These are phyloP conservation scores for Cinclus cinclus DNA, from an alignment of 2,113 vertebrate species.

Conservation along the genomic window DNA sequence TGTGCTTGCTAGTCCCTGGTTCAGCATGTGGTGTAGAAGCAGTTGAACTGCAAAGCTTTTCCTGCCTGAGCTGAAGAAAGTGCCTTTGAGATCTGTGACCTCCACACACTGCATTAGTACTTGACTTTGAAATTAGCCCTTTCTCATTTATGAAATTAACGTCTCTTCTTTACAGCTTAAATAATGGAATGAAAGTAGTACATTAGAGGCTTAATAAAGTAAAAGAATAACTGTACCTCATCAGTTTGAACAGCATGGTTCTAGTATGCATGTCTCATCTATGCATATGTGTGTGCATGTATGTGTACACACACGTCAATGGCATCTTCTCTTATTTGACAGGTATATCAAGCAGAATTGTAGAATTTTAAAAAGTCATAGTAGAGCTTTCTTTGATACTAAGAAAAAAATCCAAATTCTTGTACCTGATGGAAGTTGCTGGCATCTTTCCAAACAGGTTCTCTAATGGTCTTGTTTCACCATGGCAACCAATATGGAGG, in stretches of 20 bases:
- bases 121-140: neutral
- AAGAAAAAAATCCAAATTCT: constrained; percentile 38
- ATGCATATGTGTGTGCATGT: fast-evolving
- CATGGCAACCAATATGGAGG: constrained; percentile 87
- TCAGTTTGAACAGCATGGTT: neutral
- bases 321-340: neutral
- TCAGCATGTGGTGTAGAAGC: neutral
- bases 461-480: constrained; percentile 88
- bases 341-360: neutral
- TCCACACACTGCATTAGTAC: neutral
- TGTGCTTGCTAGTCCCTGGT: neutral
- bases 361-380: neutral
- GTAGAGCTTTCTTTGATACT: constrained; percentile 26
- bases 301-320: no score
- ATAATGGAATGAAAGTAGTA: neutral
- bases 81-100: neutral
- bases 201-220: neutral
- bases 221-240: neutral
- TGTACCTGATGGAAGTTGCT: constrained; percentile 76
- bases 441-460: constrained; percentile 82
- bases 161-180: neutral
- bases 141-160: neutral
- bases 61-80: neutral
- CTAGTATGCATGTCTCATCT: neutral
- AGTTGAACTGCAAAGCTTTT: neutral